These are phyloP conservation scores for Rosalia funebris DNA, from an alignment of 2,888 invertebrate genomes.

Conservation along the genomic window DNA sequence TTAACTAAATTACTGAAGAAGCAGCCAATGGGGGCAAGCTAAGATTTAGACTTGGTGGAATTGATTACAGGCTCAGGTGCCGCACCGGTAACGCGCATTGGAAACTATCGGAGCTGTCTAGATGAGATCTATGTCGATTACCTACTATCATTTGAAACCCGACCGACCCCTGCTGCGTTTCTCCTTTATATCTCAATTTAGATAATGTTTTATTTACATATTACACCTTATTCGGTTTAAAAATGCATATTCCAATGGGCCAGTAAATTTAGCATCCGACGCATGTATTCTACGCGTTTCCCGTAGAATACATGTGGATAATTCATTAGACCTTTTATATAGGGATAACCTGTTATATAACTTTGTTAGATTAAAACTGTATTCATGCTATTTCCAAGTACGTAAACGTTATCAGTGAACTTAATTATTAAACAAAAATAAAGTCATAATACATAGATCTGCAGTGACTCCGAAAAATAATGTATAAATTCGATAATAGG, in stretches of 20 bases:
- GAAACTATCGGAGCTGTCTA: constrained; percentile 46
- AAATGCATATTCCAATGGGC: not conserved
- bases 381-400: no score
- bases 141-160: constrained; percentile 26
- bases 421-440: no score
- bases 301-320: no score
- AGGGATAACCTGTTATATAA: no score
- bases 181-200: constrained; percentile 44
- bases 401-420: no score
- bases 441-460: no score
- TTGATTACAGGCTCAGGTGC: constrained; percentile 64
- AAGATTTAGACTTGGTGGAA: constrained; percentile 61
- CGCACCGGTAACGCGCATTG: constrained; percentile 49
- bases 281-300: no score
- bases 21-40: constrained; percentile 61
- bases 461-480: no score
- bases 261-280: not conserved
- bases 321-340: no score
- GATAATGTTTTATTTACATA: constrained; percentile 41
- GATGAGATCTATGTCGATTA: constrained; percentile 44
- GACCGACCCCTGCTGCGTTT: constrained; percentile 10
- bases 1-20: constrained; percentile 65
- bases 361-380: no score
- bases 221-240: constrained; percentile 5
- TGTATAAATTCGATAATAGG: no score